Conservation (phyloP, 2,797 vertebrate species). For the Mergus octosetaceus region DNA sequence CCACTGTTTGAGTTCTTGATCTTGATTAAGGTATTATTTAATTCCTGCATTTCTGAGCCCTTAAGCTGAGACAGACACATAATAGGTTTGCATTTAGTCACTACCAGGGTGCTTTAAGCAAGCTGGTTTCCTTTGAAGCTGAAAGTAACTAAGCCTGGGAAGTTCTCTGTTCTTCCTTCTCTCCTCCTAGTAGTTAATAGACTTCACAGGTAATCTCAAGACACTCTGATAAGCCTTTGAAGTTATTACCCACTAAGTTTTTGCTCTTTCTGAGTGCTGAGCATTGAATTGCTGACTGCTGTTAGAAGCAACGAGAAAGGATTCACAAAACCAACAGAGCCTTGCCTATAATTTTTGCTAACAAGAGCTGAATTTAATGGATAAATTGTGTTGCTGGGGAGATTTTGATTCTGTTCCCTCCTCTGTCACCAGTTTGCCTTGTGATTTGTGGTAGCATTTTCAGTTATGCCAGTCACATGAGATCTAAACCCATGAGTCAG, state of each 20-base stretch:
- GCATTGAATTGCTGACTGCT: constrained; percentile 20
- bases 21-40: constrained; percentile 25
- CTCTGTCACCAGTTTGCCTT: constrained; percentile 57
- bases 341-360: constrained; percentile 25
- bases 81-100: not conserved
- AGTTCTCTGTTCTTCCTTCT: constrained; percentile 15
- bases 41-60: not conserved
- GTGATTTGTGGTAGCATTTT: constrained; percentile 61
- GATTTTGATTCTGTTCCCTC: constrained; percentile 39
- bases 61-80: not conserved
- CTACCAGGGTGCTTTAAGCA: not conserved
- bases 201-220: not conserved
- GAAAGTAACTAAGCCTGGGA: not conserved
- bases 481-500: constrained; percentile 55
- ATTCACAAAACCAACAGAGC: not conserved
- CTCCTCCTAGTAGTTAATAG: constrained; percentile 24
- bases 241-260: constrained; percentile 7
- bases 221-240: constrained; percentile 39
- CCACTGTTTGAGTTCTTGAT: constrained; percentile 2
- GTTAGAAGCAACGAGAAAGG: constrained; percentile 16
- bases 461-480: constrained; percentile 58
- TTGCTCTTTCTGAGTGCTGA: not conserved
- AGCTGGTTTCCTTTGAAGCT: constrained; percentile 32
- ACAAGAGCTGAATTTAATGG: constrained; percentile 18
- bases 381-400: constrained; percentile 45